Evolutionary conservation across 2,888 invertebrate genomes (phyloP), one percentile per base, ranked within the genome.

Genomic region (Anoncus sp.): DNA sequence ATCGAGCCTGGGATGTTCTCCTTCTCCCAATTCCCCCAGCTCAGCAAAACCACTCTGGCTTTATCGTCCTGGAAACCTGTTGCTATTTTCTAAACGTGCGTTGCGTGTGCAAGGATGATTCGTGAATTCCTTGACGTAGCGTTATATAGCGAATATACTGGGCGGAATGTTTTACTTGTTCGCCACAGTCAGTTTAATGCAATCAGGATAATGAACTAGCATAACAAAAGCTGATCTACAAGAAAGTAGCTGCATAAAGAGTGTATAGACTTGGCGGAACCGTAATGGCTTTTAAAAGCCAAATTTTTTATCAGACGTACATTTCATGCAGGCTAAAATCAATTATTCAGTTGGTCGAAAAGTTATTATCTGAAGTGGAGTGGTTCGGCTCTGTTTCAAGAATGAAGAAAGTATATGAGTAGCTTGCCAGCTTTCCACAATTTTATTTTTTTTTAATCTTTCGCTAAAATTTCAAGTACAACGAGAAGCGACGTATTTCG

Each of bases 401-500:
- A 9, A 51, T 51, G 16, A 51, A 24, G 12, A 10, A 38, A 38
- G 57, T 35, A 10, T 35, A 10, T 57, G 20, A 18, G 35, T 1
- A 35, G 14, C 27, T 20, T 57, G 35, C n/a, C 31, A 10, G 35
- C 18, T 18, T 57, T 57, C 24, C 49, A 24, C 12, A 18, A 20
- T 18, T 35, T 38, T 57, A n/a, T n/a, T n/a, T n/a, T n/a, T n/a
- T 51, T 51, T 2, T 47, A 22, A 27, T 47, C 10, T 14, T 24
- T 53, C 16, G 27, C 10, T 31, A 16, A 49, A 22, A 57, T 10
- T 82, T 85, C 10, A 79, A 89, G 63, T 55, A 67, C 83, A 81
- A 45, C 79, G 81, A 18, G 69, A 67, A 22, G 76, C 73, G 7
- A 80, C 55, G 35, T 89, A 87, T 77, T 88, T 82, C 20, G 85